These are phyloP conservation scores for Dinoponera quadriceps DNA, from an alignment of 1,140 invertebrate genomes.

Conservation along the genomic window DNA sequence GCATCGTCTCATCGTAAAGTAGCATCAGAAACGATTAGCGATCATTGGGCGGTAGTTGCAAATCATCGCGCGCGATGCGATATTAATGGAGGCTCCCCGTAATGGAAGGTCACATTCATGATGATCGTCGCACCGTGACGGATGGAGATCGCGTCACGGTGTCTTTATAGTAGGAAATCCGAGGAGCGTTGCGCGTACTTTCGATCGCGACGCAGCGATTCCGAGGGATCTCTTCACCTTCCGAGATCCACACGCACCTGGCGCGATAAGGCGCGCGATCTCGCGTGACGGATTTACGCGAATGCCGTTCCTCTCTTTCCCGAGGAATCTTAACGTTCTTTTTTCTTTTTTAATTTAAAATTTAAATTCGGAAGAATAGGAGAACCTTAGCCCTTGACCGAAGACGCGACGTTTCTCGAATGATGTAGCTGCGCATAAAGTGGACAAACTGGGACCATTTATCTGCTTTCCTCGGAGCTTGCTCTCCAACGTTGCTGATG, in stretches of 20 bases:
- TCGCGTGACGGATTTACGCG: neutral
- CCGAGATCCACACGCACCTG: neutral
- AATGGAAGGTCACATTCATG: conserved; percentile 54
- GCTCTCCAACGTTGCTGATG: conserved; percentile 63
- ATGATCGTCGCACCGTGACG: neutral
- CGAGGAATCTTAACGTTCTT: conserved; percentile 30
- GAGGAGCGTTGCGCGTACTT: neutral
- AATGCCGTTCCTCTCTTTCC: neutral
- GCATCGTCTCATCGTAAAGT: conserved; percentile 40
- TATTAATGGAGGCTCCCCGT: conserved; percentile 49
- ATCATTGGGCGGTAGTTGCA: conserved; percentile 49
- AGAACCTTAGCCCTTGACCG: conserved; percentile 32
- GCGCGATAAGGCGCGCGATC: neutral
- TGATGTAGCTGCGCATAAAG: conserved; percentile 82
- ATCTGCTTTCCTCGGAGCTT: conserved; percentile 80
- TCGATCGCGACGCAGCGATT: neutral
- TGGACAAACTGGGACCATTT: conserved; percentile 83
- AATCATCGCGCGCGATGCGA: conserved; percentile 40
- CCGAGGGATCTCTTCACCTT: neutral
- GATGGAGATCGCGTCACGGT: conserved; percentile 18
- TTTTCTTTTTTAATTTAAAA: conserved; percentile 45
- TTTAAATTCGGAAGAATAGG: conserved; percentile 34
- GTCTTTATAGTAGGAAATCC: conserved; percentile 20
- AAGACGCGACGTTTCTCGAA: conserved; percentile 75
- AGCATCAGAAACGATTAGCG: conserved; percentile 42